These are phyloP conservation scores for Hiodon alosoides DNA, from an alignment of 2,113 vertebrate species.

Conservation along the genomic window DNA sequence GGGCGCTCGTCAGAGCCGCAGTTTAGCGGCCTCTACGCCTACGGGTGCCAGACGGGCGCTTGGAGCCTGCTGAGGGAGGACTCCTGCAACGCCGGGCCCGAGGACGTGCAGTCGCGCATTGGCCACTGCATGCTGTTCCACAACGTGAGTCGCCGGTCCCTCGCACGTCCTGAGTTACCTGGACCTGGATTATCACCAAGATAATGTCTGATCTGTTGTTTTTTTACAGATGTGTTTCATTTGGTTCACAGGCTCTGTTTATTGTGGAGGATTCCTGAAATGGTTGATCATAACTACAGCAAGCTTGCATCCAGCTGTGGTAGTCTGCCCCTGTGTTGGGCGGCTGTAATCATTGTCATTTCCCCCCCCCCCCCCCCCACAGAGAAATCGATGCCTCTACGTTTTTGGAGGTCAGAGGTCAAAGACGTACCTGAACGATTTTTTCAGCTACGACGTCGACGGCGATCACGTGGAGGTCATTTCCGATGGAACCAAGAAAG, in stretches of 20 bases:
- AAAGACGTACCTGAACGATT: conserved; percentile 98
- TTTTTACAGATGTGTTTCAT: not conserved
- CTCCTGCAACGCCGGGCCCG: conserved; percentile 94
- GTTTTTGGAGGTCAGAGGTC: conserved; percentile 96
- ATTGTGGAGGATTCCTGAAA: too few species aligned
- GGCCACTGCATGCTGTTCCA: conserved; percentile 99
- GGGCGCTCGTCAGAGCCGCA: conserved; percentile 90
- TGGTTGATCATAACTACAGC: not conserved
- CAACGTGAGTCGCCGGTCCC: conserved; percentile 63
- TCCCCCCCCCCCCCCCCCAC: conserved; percentile 11
- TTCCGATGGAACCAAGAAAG: conserved; percentile 97
- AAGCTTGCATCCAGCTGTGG: not conserved
- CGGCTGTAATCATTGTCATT: not conserved
- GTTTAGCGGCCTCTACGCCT: conserved; percentile 94
- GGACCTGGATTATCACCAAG: not conserved
- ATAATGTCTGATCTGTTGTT: not conserved
- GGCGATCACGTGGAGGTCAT: conserved; percentile 96
- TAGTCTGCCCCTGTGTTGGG: too few species aligned
- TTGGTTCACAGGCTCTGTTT: too few species aligned
- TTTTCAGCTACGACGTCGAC: conserved; percentile 98
- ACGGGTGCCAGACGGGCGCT: conserved; percentile 78
- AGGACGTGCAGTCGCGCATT: conserved; percentile 95
- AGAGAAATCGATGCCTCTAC: conserved; percentile 96
- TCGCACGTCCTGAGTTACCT: not conserved
- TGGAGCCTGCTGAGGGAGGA: conserved; percentile 95